phyloP scores from a whole-genome alignment of 2,113 vertebrate species.

The Centropus unirufus region DNA sequence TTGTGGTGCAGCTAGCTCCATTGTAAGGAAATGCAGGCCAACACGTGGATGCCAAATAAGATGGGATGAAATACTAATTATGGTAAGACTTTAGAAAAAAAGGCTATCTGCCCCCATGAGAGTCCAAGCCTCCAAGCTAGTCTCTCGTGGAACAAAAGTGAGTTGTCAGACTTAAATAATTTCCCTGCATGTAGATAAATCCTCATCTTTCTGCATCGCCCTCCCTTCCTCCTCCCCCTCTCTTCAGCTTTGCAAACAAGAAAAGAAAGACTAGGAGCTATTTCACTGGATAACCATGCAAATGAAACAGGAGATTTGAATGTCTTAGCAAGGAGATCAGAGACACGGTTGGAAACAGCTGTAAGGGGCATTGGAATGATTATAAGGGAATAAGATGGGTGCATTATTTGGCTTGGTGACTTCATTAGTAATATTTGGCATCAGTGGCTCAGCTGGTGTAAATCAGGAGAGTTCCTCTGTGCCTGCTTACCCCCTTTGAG shows the following conservation, averaged over 20 bases:
- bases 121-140: slow-evolving; percentile 64
- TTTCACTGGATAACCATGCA: slow-evolving; percentile 74
- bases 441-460: slow-evolving; percentile 23
- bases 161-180: slow-evolving; percentile 77
- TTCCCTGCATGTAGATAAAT: slow-evolving; percentile 68
- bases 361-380: slow-evolving; percentile 52
- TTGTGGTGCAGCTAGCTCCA: background rate
- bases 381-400: slow-evolving; percentile 48
- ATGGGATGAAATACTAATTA: slow-evolving; percentile 67
- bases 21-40: background rate
- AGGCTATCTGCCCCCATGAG: slow-evolving; percentile 44
- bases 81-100: slow-evolving; percentile 46
- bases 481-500: background rate
- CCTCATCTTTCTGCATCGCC: slow-evolving; percentile 9
- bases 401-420: slow-evolving; percentile 57
- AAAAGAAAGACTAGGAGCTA: slow-evolving; percentile 74
- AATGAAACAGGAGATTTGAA: slow-evolving; percentile 75
- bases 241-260: slow-evolving; percentile 70
- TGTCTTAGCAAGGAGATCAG: slow-evolving; percentile 68
- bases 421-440: slow-evolving; percentile 54
- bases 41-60: background rate
- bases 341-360: slow-evolving; percentile 63
- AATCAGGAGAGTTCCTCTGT: slow-evolving; percentile 31
- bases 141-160: slow-evolving; percentile 68
- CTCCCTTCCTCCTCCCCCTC: background rate